Evolutionary conservation across 1,140 invertebrate genomes (phyloP).

Genomic region (Gryllus bimaculatus): DNA sequence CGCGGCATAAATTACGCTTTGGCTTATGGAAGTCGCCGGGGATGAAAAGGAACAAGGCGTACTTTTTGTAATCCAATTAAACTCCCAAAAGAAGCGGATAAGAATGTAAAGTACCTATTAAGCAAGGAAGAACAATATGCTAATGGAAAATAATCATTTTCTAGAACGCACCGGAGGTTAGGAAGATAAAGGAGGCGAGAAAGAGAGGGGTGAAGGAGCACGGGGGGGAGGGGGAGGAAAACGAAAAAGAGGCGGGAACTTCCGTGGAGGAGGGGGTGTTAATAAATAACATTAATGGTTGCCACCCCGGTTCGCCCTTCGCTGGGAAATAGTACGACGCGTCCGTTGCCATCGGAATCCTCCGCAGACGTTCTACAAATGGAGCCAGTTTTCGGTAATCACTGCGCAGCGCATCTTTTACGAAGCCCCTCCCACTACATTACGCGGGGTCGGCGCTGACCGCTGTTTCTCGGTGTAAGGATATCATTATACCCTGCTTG

Average conservation of each 20-base stretch:
- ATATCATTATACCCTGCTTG: background rate
- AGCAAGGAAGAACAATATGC: background rate
- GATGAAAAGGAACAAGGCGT: background rate
- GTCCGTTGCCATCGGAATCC: too few species aligned
- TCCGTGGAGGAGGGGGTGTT: background rate
- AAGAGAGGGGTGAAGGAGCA: background rate
- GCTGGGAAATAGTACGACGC: background rate
- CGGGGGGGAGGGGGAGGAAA: too few species aligned
- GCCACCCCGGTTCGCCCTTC: background rate
- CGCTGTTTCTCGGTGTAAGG: background rate
- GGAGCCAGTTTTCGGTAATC: background rate
- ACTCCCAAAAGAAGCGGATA: background rate
- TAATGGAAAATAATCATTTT: background rate
- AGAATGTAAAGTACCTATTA: conserved; percentile 5
- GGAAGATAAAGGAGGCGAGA: background rate
- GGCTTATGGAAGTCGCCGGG: background rate
- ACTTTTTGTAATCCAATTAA: background rate
- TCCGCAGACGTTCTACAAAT: background rate
- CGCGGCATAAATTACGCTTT: background rate
- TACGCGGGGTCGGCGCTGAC: background rate
- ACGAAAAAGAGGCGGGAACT: too few species aligned
- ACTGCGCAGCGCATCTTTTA: background rate
- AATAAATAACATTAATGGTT: background rate
- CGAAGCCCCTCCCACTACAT: background rate
- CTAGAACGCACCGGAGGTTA: background rate